A percentile compares a stretch with the other conserved stretches of the same genome.
Evolutionary conservation across 2,113 vertebrate genomes (phyloP).

Genomic region (Prionailurus bengalensis): DNA sequence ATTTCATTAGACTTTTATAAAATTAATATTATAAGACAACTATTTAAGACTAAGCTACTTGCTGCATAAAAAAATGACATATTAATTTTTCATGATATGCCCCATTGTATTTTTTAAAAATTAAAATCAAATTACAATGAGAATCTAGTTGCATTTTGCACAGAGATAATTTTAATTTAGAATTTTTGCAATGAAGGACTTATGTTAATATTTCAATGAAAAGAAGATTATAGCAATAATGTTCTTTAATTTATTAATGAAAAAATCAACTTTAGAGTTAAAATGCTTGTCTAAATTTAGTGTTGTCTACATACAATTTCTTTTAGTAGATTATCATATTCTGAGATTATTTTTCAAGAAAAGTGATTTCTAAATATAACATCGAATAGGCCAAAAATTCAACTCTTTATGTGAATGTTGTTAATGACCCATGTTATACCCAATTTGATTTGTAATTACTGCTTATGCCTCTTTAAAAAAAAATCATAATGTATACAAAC

Average conservation of each 20-base stretch:
- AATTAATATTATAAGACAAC: slow-evolving; percentile 22
- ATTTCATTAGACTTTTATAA: neutral
- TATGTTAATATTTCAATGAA: slow-evolving; percentile 23
- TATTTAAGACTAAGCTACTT: slow-evolving; percentile 22
- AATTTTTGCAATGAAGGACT: slow-evolving; percentile 17
- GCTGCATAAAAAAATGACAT: neutral
- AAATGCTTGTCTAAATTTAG: neutral
- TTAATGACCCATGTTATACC: neutral
- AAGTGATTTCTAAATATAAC: slow-evolving; percentile 45
- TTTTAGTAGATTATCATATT: neutral
- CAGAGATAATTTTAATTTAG: neutral
- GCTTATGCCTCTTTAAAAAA: neutral
- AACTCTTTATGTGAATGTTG: neutral
- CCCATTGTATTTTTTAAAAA: neutral
- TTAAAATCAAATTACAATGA: neutral
- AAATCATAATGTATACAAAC: neutral
- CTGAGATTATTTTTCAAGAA: neutral
- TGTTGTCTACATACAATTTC: neutral
- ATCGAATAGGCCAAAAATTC: neutral
- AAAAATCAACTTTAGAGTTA: slow-evolving; percentile 32
- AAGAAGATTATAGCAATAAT: slow-evolving; percentile 16
- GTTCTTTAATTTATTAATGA: slow-evolving; percentile 16
- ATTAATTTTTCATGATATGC: neutral
- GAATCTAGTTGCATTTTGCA: neutral
- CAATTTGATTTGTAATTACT: slow-evolving; percentile 19